Evolutionary conservation across 1,140 invertebrate species (phyloP), one percentile per base, ranked within the genome.

Genomic region (Pseudomyrmex pallidus): DNA sequence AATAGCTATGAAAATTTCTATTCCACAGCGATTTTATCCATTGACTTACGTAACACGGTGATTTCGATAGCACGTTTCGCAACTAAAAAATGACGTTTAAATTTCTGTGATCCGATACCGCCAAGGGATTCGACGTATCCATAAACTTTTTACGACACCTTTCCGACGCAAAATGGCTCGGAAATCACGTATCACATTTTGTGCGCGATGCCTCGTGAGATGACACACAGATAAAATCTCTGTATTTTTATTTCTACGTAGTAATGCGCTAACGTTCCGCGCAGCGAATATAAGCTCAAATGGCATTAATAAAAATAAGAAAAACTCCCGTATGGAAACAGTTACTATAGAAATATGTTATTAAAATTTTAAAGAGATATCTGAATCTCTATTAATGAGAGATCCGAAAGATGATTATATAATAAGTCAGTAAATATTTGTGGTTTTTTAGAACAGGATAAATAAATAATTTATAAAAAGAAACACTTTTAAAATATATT

Each of bases 141-240:
- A 78, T 78, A 78, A 78, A 78, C 64, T 70, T 78, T 59, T 78
- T 78, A 78, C 20, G 64, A 57, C 20, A 17, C 15, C 13, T 48
- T 48, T 46, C 64, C 20, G 50, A 68, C 20, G 20, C 52, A 78
- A 61, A 68, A 78, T 48, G 54, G 76, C 52, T 56, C 17, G 25
- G 63, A 78, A 78, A 78, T 68, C 63, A 78, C 76, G 50, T 67
- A 77, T 77, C 35, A 52, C 63, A 74, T 74, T 74, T 63, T 74
- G 46, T 56, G 74, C 52, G 64, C 15, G 35, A 78, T 68, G 52
- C 64, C 8, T 17, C 52, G 64, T 25, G 64, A 78, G 20, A 78
- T 70, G 52, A 78, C 13, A 12, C 50, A 12, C 64, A 68, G 52
- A 48, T 78, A 57, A 70, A 78, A 78, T 68, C 20, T 70, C 56